Evolutionary conservation across 2,113 vertebrate genomes (phyloP).

Genomic region (Ramphastos sulfuratus): DNA sequence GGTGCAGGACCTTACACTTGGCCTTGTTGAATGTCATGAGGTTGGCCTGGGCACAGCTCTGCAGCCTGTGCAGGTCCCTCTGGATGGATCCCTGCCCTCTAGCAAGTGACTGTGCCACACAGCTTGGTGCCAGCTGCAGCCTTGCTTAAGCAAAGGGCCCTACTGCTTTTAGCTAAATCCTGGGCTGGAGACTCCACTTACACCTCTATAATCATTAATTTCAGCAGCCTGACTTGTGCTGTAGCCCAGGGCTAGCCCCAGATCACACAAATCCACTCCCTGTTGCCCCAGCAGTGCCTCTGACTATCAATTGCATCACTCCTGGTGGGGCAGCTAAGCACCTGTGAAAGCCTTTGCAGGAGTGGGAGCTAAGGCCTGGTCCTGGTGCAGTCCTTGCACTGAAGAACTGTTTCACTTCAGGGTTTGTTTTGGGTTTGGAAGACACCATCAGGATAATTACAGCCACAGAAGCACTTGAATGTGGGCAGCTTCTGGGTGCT

Average conservation of each 20-base stretch:
- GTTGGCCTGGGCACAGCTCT: too few relatives aligned
- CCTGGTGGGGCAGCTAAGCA: constrained; percentile 36
- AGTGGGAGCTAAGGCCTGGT: not conserved
- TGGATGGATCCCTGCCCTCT: too few relatives aligned
- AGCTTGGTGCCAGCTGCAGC: too few relatives aligned
- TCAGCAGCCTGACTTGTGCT: not conserved
- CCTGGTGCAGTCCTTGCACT: constrained; percentile 20
- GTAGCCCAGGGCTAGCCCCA: not conserved
- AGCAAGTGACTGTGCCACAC: too few relatives aligned
- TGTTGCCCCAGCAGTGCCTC: not conserved
- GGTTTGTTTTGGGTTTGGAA: constrained; percentile 56
- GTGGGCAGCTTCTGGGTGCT: not conserved
- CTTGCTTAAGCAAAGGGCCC: not conserved
- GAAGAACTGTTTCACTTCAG: constrained; percentile 33
- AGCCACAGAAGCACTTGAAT: constrained; percentile 25
- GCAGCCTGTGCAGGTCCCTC: too few relatives aligned
- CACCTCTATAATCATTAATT: constrained; percentile 1
- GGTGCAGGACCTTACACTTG: too few relatives aligned
- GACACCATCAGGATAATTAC: constrained; percentile 52
- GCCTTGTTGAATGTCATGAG: too few relatives aligned
- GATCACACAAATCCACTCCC: constrained; percentile 43
- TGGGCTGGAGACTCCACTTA: not conserved
- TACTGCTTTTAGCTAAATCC: constrained; percentile 5
- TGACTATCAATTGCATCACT: constrained; percentile 51
- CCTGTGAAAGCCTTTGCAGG: constrained; percentile 25